Percentiles rank a stretch among this genome's conserved stretches.
Evolutionary conservation across 1,140 invertebrate species (phyloP).

Genomic region (Octopus bimaculoides): DNA sequence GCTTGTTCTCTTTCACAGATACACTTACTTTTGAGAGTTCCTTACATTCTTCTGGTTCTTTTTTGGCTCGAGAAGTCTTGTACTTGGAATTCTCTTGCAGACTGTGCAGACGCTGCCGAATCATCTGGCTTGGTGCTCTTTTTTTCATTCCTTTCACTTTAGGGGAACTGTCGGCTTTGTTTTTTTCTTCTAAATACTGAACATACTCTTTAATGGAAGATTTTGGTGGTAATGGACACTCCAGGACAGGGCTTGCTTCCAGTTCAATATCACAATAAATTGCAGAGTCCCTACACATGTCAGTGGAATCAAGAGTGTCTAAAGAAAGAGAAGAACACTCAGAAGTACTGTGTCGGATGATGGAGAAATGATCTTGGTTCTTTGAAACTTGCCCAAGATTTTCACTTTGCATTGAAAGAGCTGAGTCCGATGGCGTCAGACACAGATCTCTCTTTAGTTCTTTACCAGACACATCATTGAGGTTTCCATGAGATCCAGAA

Average conservation of each 20-base stretch:
- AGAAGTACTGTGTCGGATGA: constrained; percentile 15
- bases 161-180: constrained; percentile 20
- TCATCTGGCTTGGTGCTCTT: constrained; percentile 36
- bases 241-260: constrained; percentile 13
- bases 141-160: constrained; percentile 28
- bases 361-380: neutral
- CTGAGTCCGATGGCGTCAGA: constrained; percentile 33
- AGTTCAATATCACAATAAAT: constrained; percentile 34
- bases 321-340: constrained; percentile 23
- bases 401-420: constrained; percentile 35
- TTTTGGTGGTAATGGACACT: neutral
- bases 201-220: constrained; percentile 39
- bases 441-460: neutral
- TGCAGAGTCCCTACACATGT: constrained; percentile 32
- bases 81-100: constrained; percentile 28
- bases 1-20: neutral
- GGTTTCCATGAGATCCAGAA: neutral
- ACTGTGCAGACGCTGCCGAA: constrained; percentile 37
- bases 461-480: neutral
- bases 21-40: neutral
- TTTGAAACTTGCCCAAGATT: constrained; percentile 6
- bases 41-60: neutral
- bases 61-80: constrained; percentile 12
- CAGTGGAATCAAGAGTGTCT: constrained; percentile 38
- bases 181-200: constrained; percentile 37